Evolutionary conservation across 2,888 invertebrate genomes (phyloP), one percentile per base, ranked within the genome.

Genomic region (Sphaerophoria taeniata): DNA sequence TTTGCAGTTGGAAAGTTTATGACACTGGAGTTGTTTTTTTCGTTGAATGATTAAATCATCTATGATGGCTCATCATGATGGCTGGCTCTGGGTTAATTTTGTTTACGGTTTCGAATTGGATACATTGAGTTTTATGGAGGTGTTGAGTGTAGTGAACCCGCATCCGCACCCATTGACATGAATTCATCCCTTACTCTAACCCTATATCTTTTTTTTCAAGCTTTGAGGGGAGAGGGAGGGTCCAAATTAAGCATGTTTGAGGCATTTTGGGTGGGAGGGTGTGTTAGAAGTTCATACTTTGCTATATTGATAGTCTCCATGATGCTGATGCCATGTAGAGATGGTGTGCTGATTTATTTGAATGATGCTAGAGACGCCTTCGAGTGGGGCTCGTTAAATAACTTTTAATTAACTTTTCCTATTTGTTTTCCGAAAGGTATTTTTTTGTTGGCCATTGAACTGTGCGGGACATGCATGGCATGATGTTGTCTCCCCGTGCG

Each of bases 361-460:
- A 6, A 47, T 45, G 14, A 70, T 56, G 79, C 79, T 47, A 24
- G 11, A 78, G 74, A 75, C 79, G 61, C 75, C 65, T 71, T 71
- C 33, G 31, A 75, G 55, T 63, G 58, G 74, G 47, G 63, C 75
- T 71, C 84, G 80, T 80, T 84, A 84, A 79, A 80, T 76, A 84
- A 84, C 67, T 84, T 84, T 84, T 84, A 84, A 84, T 84, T 84
- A 84, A 83, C 83, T 84, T 84, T 84, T 79, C 71, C 72, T 69
- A 84, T 79, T 75, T 78, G 65, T 83, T 76, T 78, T 76, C 71
- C 24, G 24, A 24, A 24, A 24, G 24, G 60, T 51, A 39, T 43
- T 6, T 43, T 43, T 65, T 47, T 56, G 67, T 63, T 9, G 34
- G 45, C 51, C 45, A 31, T 14, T 51, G 36, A 14, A 31, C 43